Conservation (phyloP, 2,888 invertebrate genomes). For the Aricia artaxerxes region DNA sequence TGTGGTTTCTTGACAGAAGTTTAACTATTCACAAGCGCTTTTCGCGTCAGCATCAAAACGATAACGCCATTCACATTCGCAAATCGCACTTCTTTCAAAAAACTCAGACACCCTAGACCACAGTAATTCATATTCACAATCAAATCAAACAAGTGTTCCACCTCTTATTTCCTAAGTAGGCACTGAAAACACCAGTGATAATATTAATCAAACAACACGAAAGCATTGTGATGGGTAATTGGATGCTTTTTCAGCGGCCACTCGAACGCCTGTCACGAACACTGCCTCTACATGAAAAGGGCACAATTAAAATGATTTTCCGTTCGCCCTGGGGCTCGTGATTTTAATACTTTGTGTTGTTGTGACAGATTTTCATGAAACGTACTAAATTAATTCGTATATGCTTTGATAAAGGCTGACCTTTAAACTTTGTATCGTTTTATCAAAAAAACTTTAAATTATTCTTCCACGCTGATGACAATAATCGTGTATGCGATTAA, state of each 20-base stretch:
- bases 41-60: too few relatives aligned
- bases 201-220: constrained; percentile 23
- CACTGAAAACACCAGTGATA: neutral
- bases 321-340: constrained; percentile 24
- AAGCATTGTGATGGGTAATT: constrained; percentile 25
- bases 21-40: too few relatives aligned
- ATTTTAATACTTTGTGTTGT: neutral
- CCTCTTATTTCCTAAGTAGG: neutral
- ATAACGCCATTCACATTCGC: too few relatives aligned
- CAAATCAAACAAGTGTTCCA: neutral
- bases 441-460: neutral
- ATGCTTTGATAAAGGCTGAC: neutral
- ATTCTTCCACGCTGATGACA: neutral
- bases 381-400: neutral
- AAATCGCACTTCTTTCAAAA: too few relatives aligned
- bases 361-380: constrained; percentile 3
- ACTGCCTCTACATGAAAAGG: constrained; percentile 37
- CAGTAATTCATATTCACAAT: neutral
- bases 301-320: constrained; percentile 38
- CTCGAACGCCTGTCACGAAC: constrained; percentile 34
- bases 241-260: constrained; percentile 34
- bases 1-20: too few relatives aligned
- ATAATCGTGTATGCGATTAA: neutral
- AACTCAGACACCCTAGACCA: too few relatives aligned
- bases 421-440: neutral